Conservation (phyloP, 2,113 vertebrate species). For the Scortum barcoo region DNA sequence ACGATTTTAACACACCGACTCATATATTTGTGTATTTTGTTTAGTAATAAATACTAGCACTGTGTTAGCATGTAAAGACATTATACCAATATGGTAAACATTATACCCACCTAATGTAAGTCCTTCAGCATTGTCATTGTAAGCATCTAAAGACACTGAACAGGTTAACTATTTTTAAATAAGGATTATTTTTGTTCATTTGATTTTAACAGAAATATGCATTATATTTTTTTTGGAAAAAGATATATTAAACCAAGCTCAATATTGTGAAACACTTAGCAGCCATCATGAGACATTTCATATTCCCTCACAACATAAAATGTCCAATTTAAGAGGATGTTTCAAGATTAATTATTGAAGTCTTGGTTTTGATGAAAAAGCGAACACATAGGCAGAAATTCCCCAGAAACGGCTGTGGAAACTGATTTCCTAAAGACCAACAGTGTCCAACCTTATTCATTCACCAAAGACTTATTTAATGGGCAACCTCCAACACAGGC, state of each 20-base stretch:
- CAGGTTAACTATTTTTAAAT: neutral
- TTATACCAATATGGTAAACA: no score
- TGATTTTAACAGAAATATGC: neutral
- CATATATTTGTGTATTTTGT: no score
- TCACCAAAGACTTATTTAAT: slow-evolving; percentile 23
- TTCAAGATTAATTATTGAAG: neutral
- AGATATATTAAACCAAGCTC: neutral
- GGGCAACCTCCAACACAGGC: slow-evolving; percentile 17
- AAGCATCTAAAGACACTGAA: no score
- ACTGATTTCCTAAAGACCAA: slow-evolving; percentile 23
- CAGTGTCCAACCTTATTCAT: slow-evolving; percentile 12
- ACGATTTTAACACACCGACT: no score
- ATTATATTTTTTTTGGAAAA: neutral
- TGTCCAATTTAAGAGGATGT: neutral
- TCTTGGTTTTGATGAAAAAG: neutral
- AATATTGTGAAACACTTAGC: neutral
- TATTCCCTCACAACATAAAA: slow-evolving; percentile 12
- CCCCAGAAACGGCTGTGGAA: slow-evolving; percentile 10
- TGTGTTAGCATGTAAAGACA: no score
- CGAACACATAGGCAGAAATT: slow-evolving; percentile 31
- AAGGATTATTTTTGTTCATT: neutral
- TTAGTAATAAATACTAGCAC: no score
- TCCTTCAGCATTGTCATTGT: no score
- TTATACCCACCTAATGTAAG: no score
- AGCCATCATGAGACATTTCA: slow-evolving; percentile 19